phyloP scores from a whole-genome alignment of 1,140 invertebrate genomes.

The Nasonia vitripennis region DNA sequence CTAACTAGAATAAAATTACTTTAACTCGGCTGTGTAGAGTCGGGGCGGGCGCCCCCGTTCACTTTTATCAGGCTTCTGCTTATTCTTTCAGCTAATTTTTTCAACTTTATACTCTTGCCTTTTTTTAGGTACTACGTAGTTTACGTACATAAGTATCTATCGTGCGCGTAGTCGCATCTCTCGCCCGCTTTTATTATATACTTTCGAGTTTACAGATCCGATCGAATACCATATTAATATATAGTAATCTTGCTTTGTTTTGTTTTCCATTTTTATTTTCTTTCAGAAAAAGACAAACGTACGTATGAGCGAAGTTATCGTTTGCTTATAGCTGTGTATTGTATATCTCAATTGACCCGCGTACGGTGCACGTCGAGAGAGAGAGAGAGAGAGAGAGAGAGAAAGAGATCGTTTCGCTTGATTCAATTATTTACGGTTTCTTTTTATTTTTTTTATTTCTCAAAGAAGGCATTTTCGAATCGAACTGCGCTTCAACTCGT shows the following conservation, averaged over 20 bases:
- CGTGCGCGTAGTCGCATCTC: constrained; percentile 30
- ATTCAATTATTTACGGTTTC: constrained; percentile 49
- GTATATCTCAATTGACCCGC: constrained; percentile 22
- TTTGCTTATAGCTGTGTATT: not conserved
- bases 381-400: constrained; percentile 44
- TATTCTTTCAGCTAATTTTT: constrained; percentile 9
- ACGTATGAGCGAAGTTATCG: not conserved
- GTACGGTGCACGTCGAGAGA: constrained; percentile 32
- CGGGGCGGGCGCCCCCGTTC: constrained; percentile 56
- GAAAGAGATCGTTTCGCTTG: constrained; percentile 39
- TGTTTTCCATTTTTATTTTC: constrained; percentile 27
- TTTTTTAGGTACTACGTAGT: constrained; percentile 52
- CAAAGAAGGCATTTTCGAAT: constrained; percentile 59
- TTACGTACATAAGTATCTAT: constrained; percentile 53
- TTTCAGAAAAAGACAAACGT: constrained; percentile 6
- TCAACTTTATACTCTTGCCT: not conserved
- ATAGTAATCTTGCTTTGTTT: constrained; percentile 4
- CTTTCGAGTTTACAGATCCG: constrained; percentile 11
- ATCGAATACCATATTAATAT: not conserved
- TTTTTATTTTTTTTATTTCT: constrained; percentile 57
- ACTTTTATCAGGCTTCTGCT: constrained; percentile 2
- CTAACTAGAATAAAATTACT: constrained; percentile 75
- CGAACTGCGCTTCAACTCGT: constrained; percentile 59
- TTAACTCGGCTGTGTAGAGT: constrained; percentile 65
- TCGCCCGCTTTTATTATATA: constrained; percentile 18